Percentiles rank a stretch among this genome's conserved stretches.
Evolutionary conservation across 2,797 vertebrate species (phyloP).

Genomic region (Somateria mollissima): DNA sequence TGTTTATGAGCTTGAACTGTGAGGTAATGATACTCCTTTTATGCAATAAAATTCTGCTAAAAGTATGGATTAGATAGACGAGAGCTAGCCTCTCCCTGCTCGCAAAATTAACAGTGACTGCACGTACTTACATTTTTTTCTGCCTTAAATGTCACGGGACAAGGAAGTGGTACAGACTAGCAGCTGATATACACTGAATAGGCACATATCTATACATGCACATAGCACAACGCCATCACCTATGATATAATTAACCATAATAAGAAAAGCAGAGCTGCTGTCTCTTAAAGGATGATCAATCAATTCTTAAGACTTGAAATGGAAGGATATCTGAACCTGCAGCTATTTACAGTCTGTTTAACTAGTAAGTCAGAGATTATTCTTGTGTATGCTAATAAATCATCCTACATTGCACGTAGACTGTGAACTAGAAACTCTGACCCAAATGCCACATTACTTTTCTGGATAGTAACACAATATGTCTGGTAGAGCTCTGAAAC

Average conservation of each 20-base stretch:
- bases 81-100: neutral
- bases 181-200: neutral
- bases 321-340: neutral
- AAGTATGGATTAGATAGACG: neutral
- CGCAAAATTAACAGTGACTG: neutral
- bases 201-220: neutral
- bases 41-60: neutral
- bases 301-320: neutral
- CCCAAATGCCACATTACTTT: neutral
- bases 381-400: neutral
- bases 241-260: neutral
- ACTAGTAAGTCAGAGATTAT: neutral
- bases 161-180: neutral
- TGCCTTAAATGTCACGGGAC: neutral
- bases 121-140: neutral
- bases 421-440: conserved; percentile 4
- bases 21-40: neutral
- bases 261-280: neutral
- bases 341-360: neutral
- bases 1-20: conserved; percentile 15
- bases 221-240: neutral
- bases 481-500: neutral
- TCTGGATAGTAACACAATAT: neutral
- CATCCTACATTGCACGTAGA: neutral
- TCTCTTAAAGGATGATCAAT: neutral